These are phyloP conservation scores for Eolophus roseicapilla DNA, from an alignment of 2,113 vertebrate species.

Conservation along the genomic window DNA sequence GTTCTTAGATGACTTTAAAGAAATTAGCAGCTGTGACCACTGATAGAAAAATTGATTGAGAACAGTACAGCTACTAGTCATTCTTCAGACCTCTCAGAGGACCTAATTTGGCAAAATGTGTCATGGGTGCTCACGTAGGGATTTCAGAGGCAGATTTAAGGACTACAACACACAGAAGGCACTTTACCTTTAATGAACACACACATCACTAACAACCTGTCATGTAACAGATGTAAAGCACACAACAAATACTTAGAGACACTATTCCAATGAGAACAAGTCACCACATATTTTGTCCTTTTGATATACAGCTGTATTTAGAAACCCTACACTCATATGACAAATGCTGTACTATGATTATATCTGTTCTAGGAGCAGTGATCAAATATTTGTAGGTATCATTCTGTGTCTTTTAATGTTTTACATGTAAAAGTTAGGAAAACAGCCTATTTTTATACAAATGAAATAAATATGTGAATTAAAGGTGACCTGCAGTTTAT, in stretches of 20 bases:
- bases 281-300: background rate
- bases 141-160: slow-evolving; percentile 15
- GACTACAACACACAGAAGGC: background rate
- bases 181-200: slow-evolving; percentile 31
- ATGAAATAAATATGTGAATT: background rate
- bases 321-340: background rate
- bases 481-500: background rate
- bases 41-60: background rate
- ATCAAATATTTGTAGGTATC: background rate
- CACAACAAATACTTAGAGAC: slow-evolving; percentile 2
- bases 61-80: background rate
- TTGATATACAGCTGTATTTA: slow-evolving; percentile 40
- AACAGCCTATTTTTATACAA: background rate
- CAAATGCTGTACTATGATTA: background rate
- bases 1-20: background rate
- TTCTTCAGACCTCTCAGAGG: background rate
- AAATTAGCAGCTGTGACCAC: background rate
- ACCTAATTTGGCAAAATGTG: background rate
- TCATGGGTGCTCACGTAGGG: background rate
- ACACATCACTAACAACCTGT: slow-evolving; percentile 23
- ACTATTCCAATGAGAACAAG: slow-evolving; percentile 2
- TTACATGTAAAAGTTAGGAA: background rate
- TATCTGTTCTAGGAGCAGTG: background rate
- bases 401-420: background rate
- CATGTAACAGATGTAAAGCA: slow-evolving; percentile 29